These are phyloP conservation scores for Columba guinea DNA, from an alignment of 2,797 vertebrate genomes.

Conservation along the genomic window DNA sequence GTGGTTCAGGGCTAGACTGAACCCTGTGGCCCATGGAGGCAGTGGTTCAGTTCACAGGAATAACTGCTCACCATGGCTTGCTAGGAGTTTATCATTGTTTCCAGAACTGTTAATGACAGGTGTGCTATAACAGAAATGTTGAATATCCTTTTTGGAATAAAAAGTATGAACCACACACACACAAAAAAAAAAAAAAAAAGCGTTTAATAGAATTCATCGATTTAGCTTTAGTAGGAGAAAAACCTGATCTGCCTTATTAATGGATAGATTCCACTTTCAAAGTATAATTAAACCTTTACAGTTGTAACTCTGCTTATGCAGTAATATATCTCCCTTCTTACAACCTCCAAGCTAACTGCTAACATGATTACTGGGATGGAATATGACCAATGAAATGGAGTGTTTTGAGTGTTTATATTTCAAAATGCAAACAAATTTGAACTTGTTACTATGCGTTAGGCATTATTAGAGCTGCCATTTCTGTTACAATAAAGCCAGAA, in stretches of 20 bases:
- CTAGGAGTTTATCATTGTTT: neutral
- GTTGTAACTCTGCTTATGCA: neutral
- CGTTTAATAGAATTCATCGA: neutral
- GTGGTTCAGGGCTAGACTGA: neutral
- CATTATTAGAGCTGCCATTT: neutral
- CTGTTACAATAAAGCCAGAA: neutral
- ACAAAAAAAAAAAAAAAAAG: neutral
- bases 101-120: neutral
- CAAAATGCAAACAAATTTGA: neutral
- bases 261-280: neutral
- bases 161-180: neutral
- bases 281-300: neutral
- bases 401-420: neutral
- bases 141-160: neutral
- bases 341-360: neutral
- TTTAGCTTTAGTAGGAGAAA: neutral
- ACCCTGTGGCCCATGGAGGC: neutral
- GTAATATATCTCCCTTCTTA: neutral
- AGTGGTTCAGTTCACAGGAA: neutral
- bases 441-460: neutral
- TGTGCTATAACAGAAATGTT: neutral
- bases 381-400: neutral
- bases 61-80: neutral
- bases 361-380: neutral
- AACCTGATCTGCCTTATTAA: neutral